A percentile compares a stretch with the other conserved stretches of the same genome.
These are phyloP conservation scores for Branchinecta lynchi DNA, from an alignment of 1,140 invertebrate species.

Conservation along the genomic window DNA sequence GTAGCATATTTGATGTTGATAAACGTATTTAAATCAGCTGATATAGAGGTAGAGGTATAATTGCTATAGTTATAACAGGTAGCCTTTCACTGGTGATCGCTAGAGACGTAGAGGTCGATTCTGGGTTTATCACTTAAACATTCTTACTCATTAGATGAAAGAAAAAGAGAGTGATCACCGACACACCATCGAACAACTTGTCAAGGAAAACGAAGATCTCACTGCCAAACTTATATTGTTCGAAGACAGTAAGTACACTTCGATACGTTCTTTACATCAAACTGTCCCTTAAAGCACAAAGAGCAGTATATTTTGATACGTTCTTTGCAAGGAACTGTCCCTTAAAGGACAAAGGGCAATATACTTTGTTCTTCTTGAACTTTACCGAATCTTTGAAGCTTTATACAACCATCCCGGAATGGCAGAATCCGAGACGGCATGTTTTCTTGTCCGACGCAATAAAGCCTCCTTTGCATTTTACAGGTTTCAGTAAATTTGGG, in stretches of 20 bases:
- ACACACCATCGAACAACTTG: conserved; percentile 44
- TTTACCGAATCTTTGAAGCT: conserved; percentile 21
- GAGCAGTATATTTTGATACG: conserved; percentile 13
- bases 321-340: background rate
- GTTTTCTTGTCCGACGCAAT: too few species aligned
- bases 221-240: conserved; percentile 33
- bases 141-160: conserved; percentile 34
- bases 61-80: too few species aligned
- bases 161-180: conserved; percentile 55
- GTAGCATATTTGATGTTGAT: too few species aligned
- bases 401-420: too few species aligned
- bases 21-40: too few species aligned
- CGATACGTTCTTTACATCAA: conserved; percentile 11
- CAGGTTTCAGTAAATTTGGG: too few species aligned
- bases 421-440: too few species aligned
- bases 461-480: too few species aligned
- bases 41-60: too few species aligned
- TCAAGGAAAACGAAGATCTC: conserved; percentile 51
- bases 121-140: too few species aligned
- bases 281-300: background rate
- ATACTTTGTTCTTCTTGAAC: conserved; percentile 18
- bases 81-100: too few species aligned
- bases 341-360: background rate
- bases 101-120: too few species aligned
- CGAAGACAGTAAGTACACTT: conserved; percentile 26